Conservation (phyloP, 2,888 invertebrate species). For the Vesta saturnalis region DNA sequence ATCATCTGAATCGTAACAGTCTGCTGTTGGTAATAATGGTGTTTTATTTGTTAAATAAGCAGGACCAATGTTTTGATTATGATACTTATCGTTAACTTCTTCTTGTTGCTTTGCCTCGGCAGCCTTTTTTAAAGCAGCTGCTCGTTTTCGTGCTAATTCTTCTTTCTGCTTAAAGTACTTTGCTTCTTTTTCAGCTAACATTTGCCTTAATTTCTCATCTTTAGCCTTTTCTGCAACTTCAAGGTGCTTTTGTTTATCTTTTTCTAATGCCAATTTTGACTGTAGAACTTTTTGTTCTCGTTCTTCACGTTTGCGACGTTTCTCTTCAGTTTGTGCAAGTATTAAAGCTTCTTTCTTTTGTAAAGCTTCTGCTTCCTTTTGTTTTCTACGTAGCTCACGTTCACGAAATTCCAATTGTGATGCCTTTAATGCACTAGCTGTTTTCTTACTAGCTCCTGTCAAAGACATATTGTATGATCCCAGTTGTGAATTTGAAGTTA, state of each 20-base stretch:
- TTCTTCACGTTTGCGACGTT: constrained; percentile 62
- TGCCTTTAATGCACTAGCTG: constrained; percentile 49
- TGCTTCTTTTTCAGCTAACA: constrained; percentile 57
- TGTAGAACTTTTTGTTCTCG: constrained; percentile 62
- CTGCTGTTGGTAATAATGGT: constrained; percentile 65
- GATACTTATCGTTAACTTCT: constrained; percentile 58
- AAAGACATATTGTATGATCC: neutral
- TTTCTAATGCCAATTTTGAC: constrained; percentile 64
- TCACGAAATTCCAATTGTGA: constrained; percentile 51
- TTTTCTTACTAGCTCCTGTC: constrained; percentile 11
- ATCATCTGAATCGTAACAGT: constrained; percentile 68
- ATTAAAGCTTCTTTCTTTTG: constrained; percentile 70
- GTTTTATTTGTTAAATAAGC: constrained; percentile 48
- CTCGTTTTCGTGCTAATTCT: constrained; percentile 63
- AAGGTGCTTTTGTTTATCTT: constrained; percentile 60
- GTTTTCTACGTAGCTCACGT: constrained; percentile 46
- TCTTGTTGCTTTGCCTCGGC: constrained; percentile 56
- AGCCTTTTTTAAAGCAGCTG: constrained; percentile 62
- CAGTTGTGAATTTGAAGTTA: too few species aligned
- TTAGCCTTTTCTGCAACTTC: constrained; percentile 64
- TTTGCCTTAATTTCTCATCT: constrained; percentile 57
- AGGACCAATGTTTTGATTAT: neutral
- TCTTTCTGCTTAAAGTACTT: constrained; percentile 61
- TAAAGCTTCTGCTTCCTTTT: constrained; percentile 60
- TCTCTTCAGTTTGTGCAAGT: constrained; percentile 68